Evolutionary conservation across 2,113 vertebrate species (phyloP).

Genomic region (Notechis scutatus): DNA sequence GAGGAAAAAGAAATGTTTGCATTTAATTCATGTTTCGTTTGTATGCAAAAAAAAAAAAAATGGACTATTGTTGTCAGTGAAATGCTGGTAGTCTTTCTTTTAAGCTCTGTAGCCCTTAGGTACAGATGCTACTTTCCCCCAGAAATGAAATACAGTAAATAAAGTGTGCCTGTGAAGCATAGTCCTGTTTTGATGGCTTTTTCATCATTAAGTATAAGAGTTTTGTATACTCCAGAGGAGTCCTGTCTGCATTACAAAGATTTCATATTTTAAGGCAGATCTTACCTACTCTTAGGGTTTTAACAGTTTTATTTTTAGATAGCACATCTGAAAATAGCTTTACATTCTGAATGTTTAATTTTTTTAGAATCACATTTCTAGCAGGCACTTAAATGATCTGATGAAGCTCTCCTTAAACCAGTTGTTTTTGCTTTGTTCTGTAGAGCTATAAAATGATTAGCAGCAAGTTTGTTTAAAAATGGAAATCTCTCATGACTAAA

Average conservation of each 20-base stretch:
- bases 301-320: slow-evolving; percentile 69
- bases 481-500: slow-evolving; percentile 39
- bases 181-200: slow-evolving; percentile 54
- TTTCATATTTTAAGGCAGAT: slow-evolving; percentile 58
- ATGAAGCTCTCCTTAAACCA: slow-evolving; percentile 55
- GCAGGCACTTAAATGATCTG: slow-evolving; percentile 60
- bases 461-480: slow-evolving; percentile 53
- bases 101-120: slow-evolving; percentile 42
- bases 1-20: slow-evolving; percentile 38
- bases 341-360: slow-evolving; percentile 49
- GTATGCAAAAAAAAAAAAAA: slow-evolving; percentile 45
- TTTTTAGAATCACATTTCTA: slow-evolving; percentile 64
- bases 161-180: slow-evolving; percentile 47
- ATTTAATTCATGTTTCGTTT: slow-evolving; percentile 32
- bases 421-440: slow-evolving; percentile 57
- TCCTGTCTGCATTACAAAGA: slow-evolving; percentile 43
- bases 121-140: slow-evolving; percentile 33
- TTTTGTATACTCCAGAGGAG: slow-evolving; percentile 58
- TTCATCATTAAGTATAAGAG: slow-evolving; percentile 51
- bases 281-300: slow-evolving; percentile 55
- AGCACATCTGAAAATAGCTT: slow-evolving; percentile 56
- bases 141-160: slow-evolving; percentile 50
- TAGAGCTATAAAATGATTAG: slow-evolving; percentile 54
- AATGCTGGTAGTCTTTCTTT: slow-evolving; percentile 34
- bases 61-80: slow-evolving; percentile 33